phyloP scores from a whole-genome alignment of 2,797 vertebrate genomes.

The Chromobotia macracanthus region DNA sequence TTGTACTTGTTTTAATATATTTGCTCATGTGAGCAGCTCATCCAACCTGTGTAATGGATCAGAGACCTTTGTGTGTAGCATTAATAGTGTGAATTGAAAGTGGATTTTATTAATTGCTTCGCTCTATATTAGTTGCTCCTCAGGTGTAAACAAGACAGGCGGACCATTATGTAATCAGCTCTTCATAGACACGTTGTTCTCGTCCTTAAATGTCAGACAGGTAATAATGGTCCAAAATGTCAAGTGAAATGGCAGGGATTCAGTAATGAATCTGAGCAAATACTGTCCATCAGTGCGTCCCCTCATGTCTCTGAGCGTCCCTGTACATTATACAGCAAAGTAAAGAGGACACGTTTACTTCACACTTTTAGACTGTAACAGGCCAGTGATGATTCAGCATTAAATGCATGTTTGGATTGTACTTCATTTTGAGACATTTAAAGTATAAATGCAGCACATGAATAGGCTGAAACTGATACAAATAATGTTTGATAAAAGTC shows the following conservation, averaged over 20 bases:
- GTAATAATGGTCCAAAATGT: conserved; percentile 67
- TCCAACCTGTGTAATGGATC: conserved; percentile 41
- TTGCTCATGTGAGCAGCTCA: background rate
- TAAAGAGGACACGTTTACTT: background rate
- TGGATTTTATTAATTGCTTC: conserved; percentile 60
- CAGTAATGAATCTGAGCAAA: conserved; percentile 56
- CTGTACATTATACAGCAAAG: conserved; percentile 13
- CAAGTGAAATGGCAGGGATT: conserved; percentile 65
- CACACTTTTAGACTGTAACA: background rate
- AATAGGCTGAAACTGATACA: too few species aligned
- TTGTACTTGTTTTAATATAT: conserved; percentile 20
- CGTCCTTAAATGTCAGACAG: conserved; percentile 64
- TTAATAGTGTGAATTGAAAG: conserved; percentile 58
- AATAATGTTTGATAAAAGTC: too few species aligned
- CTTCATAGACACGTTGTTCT: conserved; percentile 58
- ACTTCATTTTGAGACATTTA: too few species aligned
- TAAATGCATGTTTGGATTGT: background rate
- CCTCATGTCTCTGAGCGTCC: conserved; percentile 10
- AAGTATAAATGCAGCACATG: too few species aligned
- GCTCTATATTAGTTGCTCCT: conserved; percentile 51
- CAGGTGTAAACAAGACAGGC: conserved; percentile 57
- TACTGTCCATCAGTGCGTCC: conserved; percentile 28
- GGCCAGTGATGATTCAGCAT: conserved; percentile 14
- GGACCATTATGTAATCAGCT: conserved; percentile 59
- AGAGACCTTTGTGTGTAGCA: conserved; percentile 55